Evolutionary conservation across 2,113 vertebrate species (phyloP).

Genomic region (Percina caprodes): DNA sequence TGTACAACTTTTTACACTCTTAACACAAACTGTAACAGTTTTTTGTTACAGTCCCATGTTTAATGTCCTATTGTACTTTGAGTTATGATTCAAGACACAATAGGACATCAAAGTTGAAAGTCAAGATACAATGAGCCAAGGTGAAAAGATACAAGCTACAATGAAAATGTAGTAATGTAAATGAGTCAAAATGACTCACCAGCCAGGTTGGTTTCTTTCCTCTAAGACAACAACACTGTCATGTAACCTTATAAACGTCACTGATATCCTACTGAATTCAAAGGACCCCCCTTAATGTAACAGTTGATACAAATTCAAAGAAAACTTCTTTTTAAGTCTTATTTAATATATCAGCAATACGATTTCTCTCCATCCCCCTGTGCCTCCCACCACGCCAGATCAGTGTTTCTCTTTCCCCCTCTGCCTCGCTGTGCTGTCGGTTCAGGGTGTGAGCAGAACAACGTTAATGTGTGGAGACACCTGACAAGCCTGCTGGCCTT

Average conservation of each 20-base stretch:
- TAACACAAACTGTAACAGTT: background rate
- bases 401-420: conserved; percentile 35
- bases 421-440: conserved; percentile 72
- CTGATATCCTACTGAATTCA: background rate
- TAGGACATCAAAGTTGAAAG: too few species aligned
- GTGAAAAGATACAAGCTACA: background rate
- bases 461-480: conserved; percentile 80
- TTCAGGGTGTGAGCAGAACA: conserved; percentile 73
- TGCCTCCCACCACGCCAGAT: conserved; percentile 56
- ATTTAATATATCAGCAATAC: conserved; percentile 18
- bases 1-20: background rate
- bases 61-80: background rate
- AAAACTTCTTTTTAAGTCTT: conserved; percentile 18
- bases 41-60: background rate
- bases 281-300: background rate
- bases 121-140: too few species aligned
- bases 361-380: background rate
- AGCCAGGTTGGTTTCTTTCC: background rate
- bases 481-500: conserved; percentile 79
- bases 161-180: background rate
- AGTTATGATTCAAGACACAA: background rate
- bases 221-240: background rate
- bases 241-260: background rate
- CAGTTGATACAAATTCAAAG: background rate
- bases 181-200: background rate